Conservation (phyloP, 1,140 invertebrate species). For the Eupeodes corollae region DNA sequence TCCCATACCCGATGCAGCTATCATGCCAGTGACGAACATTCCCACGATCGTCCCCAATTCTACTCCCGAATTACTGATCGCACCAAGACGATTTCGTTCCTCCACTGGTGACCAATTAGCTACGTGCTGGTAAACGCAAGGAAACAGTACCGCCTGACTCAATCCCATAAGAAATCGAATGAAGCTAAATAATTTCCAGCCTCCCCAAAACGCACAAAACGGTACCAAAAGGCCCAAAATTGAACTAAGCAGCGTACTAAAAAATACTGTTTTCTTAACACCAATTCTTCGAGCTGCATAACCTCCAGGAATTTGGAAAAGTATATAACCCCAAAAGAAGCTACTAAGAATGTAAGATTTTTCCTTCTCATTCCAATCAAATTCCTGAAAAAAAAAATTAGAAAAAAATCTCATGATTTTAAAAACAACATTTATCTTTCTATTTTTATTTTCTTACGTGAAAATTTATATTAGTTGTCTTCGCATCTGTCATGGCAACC, state of each 20-base stretch:
- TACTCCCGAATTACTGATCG: slow-evolving; percentile 47
- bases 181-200: slow-evolving; percentile 42
- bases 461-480: slow-evolving; percentile 22
- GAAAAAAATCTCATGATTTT: neutral
- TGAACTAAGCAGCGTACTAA: slow-evolving; percentile 23
- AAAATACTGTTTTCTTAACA: slow-evolving; percentile 36
- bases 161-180: slow-evolving; percentile 61
- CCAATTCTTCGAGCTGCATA: slow-evolving; percentile 50
- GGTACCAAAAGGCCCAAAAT: slow-evolving; percentile 37
- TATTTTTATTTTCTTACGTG: slow-evolving; percentile 15
- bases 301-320: slow-evolving; percentile 49
- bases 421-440: neutral
- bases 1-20: slow-evolving; percentile 49
- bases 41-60: slow-evolving; percentile 61
- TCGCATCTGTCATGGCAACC: slow-evolving; percentile 29
- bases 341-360: slow-evolving; percentile 43
- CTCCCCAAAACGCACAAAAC: slow-evolving; percentile 25
- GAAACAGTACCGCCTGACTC: slow-evolving; percentile 63
- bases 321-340: slow-evolving; percentile 48
- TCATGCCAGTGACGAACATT: slow-evolving; percentile 44
- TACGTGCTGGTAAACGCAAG: slow-evolving; percentile 61
- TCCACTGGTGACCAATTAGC: slow-evolving; percentile 58
- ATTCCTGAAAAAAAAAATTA: slow-evolving; percentile 18
- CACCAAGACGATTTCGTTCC: slow-evolving; percentile 43
- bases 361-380: slow-evolving; percentile 8